phyloP scores from a whole-genome alignment of 2,797 vertebrate genomes.

The Malurus splendens region DNA sequence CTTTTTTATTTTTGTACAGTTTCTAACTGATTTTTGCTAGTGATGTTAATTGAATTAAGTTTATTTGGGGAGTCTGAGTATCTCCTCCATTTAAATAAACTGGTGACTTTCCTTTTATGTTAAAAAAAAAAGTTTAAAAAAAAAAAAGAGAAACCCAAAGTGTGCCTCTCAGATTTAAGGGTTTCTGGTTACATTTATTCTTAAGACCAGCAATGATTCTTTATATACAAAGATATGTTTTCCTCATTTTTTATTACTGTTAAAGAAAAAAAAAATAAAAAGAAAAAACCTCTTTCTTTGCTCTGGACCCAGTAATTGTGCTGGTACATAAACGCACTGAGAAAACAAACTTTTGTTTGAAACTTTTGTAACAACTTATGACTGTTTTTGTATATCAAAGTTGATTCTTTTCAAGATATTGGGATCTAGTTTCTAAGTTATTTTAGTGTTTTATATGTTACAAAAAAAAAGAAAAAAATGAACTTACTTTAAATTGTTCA shows the following conservation, averaged over 20 bases:
- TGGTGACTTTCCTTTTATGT: slow-evolving; percentile 84
- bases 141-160: slow-evolving; percentile 81
- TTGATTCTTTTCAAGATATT: slow-evolving; percentile 97
- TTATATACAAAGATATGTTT: slow-evolving; percentile 96
- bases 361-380: slow-evolving; percentile 89
- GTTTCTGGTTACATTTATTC: slow-evolving; percentile 95
- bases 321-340: slow-evolving; percentile 99
- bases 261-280: slow-evolving; percentile 68
- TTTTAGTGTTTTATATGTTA: slow-evolving; percentile 99
- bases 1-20: slow-evolving; percentile 88
- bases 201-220: slow-evolving; percentile 99
- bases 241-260: slow-evolving; percentile 86
- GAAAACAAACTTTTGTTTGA: slow-evolving; percentile 89
- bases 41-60: slow-evolving; percentile 87
- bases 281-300: slow-evolving; percentile 90
- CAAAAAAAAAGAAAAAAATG: slow-evolving; percentile 50
- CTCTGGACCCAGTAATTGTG: slow-evolving; percentile 96
- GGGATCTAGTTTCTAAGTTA: slow-evolving; percentile 99
- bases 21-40: slow-evolving; percentile 87
- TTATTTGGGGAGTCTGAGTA: slow-evolving; percentile 80
- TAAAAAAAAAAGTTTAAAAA: slow-evolving; percentile 65
- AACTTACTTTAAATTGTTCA: slow-evolving; percentile 77
- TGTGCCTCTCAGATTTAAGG: slow-evolving; percentile 99
- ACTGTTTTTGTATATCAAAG: slow-evolving; percentile 98
- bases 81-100: slow-evolving; percentile 74